These are phyloP conservation scores for Diplolepis rosae DNA, from an alignment of 2,888 invertebrate species.

Conservation along the genomic window DNA sequence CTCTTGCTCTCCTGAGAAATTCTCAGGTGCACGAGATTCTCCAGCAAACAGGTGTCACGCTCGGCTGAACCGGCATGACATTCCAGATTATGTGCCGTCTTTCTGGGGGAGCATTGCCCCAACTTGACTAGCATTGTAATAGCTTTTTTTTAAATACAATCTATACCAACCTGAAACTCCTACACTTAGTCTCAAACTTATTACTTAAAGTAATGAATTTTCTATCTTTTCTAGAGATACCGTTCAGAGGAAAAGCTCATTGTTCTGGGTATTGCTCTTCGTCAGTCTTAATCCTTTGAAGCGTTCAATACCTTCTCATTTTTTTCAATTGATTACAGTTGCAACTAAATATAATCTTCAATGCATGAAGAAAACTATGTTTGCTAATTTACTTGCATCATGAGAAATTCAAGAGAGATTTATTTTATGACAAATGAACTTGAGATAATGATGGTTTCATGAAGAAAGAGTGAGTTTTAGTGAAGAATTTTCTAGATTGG, in stretches of 20 bases:
- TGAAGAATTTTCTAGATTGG: background rate
- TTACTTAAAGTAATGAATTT: too few species aligned
- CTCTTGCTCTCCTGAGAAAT: constrained; percentile 53
- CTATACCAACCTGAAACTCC: background rate
- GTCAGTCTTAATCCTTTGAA: too few species aligned
- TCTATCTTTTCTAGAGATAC: too few species aligned
- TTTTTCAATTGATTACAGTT: too few species aligned
- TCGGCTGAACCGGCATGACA: constrained; percentile 63
- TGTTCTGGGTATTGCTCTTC: too few species aligned
- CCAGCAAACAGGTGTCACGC: constrained; percentile 60
- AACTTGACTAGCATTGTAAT: constrained; percentile 51
- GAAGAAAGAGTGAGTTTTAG: background rate
- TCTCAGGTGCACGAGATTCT: constrained; percentile 57
- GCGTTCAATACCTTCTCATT: too few species aligned
- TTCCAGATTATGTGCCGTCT: constrained; percentile 64
- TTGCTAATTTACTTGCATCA: too few species aligned
- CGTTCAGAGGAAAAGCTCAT: too few species aligned
- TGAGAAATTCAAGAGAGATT: too few species aligned
- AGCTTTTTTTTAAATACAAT: constrained; percentile 26
- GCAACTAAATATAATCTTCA: too few species aligned
- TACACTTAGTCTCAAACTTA: background rate
- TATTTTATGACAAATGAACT: too few species aligned
- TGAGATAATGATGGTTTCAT: background rate
- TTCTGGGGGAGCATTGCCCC: constrained; percentile 59
- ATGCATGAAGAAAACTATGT: too few species aligned